Base-by-base conservation (phyloP, 2,113 vertebrate genomes). In the Empidonax alnorum region DNA sequence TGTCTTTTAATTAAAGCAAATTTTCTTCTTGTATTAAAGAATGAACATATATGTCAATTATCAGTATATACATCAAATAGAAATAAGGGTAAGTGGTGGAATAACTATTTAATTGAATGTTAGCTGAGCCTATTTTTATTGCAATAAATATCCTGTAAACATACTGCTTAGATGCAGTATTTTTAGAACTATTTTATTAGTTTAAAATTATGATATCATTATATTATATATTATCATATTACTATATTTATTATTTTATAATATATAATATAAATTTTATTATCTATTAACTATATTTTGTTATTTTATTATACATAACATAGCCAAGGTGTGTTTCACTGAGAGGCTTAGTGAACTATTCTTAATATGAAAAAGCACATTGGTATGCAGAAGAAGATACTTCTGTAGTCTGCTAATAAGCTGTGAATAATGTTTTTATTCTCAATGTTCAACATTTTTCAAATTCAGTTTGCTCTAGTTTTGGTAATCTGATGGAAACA, bases 1-100 rank as follows among this genome's bases (percentile, higher is more conserved):
- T 91, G 35, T 61, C 68, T 44, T 74, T 78, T 80, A 88, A 87
- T 91, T 90, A 90, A 86, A 95, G n/a, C 7, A 22, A 80, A 16
- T 31, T 69, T 31, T 15, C 35, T 78, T 96, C 49, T 84, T 84
- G 12, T 47, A 17, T 75, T 76, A 81, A 75, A 78, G 13, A 58
- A 71, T 77, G 19, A 92, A 41, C 20, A 52, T 44, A 74, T 90
- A 89, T 19, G 37, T 35, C 76, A 69, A 63, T 80, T 72, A 61
- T 84, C 74, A 88, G 14, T 58, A 52, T 59, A 77, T 88, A 53
- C 18, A 69, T 62, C 47, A 93, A 95, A 93, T 80, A 84, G 22
- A 1, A 8, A 77, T 90, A 86, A 76, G 12, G n/a, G 41, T n/a
- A 90, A 83, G 3, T 16, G 23, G 56, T 80, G 20, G 68, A 83